Evolutionary conservation across 2,797 vertebrate species (phyloP).

Genomic region (Cercopithecus mitis): DNA sequence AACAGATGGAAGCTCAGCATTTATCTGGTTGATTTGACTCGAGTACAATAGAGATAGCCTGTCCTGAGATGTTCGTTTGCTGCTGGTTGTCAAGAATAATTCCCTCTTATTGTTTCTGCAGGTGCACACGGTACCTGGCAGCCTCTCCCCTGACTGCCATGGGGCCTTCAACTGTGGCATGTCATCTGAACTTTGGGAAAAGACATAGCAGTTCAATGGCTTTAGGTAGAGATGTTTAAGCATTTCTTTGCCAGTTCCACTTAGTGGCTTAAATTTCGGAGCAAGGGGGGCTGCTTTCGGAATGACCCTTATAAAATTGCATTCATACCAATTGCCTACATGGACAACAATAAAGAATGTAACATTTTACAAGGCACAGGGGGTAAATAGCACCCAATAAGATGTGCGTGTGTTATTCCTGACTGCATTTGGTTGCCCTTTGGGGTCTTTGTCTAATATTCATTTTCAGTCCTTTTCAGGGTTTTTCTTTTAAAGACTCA

Average conservation of each 20-base stretch:
- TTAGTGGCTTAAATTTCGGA: neutral
- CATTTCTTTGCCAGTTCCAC: neutral
- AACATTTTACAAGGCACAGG: neutral
- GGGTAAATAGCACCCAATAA: rapidly evolving
- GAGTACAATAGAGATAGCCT: no score
- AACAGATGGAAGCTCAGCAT: neutral
- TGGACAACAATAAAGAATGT: neutral
- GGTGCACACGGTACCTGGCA: neutral
- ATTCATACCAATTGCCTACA: neutral
- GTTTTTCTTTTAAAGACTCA: neutral
- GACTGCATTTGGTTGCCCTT: neutral
- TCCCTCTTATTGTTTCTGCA: neutral
- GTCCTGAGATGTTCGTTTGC: rapidly evolving
- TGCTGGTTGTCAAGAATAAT: neutral
- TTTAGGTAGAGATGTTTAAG: neutral
- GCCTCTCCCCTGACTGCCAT: neutral
- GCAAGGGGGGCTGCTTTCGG: neutral
- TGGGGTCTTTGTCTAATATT: no score
- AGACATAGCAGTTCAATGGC: rapidly evolving
- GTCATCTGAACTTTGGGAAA: neutral
- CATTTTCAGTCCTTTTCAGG: neutral
- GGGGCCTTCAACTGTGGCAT: no score
- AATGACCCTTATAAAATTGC: neutral
- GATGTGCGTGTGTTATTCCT: rapidly evolving
- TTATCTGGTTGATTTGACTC: neutral